A percentile compares a stretch with the other conserved stretches of the same genome.
These are phyloP conservation scores for Glaucidium brasilianum DNA, from an alignment of 2,113 vertebrate species.

Conservation along the genomic window DNA sequence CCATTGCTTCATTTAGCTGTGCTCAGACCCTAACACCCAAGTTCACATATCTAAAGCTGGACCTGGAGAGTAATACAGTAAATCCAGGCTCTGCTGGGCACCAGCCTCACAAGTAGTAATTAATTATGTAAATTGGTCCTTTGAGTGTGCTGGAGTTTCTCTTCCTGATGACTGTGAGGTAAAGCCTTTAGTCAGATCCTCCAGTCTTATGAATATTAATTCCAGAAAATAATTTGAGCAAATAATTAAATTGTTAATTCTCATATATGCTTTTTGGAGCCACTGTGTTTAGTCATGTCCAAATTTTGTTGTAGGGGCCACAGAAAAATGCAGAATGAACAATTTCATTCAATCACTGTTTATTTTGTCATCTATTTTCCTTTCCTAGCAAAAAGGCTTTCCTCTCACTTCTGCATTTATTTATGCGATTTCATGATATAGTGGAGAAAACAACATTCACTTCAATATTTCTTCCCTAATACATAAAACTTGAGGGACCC, in stretches of 20 bases:
- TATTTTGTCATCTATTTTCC: neutral
- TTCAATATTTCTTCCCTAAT: constrained; percentile 16
- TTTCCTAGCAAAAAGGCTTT: neutral
- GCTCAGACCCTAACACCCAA: neutral
- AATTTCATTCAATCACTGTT: rapidly evolving
- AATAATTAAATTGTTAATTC: neutral
- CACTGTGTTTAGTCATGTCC: neutral
- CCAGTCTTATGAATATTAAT: neutral
- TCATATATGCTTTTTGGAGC: neutral
- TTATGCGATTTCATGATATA: neutral
- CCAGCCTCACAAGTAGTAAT: neutral
- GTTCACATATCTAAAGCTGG: neutral
- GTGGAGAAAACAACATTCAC: neutral
- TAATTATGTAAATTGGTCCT: neutral
- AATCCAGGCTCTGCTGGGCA: neutral
- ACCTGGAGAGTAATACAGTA: neutral
- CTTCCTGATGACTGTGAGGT: neutral
- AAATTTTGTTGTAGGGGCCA: neutral
- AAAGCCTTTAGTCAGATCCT: neutral
- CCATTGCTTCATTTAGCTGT: neutral
- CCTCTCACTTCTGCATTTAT: neutral
- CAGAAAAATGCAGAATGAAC: neutral
- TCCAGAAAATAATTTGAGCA: neutral
- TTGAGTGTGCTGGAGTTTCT: neutral
- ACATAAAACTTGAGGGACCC: neutral